A percentile compares a stretch with the other conserved stretches of the same genome.
These are phyloP conservation scores for Colossoma macropomum DNA, from an alignment of 2,113 vertebrate genomes.

Conservation along the genomic window DNA sequence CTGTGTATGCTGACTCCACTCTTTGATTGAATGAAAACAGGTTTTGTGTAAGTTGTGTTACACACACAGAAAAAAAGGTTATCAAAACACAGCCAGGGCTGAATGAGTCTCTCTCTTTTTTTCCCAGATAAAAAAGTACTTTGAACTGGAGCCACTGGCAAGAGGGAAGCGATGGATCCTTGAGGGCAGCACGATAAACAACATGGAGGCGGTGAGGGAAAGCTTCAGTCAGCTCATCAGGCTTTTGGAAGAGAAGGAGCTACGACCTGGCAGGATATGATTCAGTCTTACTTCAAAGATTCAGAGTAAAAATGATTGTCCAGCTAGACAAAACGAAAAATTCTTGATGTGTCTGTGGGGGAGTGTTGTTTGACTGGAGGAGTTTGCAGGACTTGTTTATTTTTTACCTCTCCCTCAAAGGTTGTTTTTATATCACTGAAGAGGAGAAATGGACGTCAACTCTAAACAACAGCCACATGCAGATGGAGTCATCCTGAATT, in stretches of 20 bases:
- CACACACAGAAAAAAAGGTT: too few species aligned
- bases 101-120: slow-evolving; percentile 40
- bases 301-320: slow-evolving; percentile 10
- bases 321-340: slow-evolving; percentile 9
- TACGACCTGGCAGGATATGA: slow-evolving; percentile 90
- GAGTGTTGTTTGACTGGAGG: slow-evolving; percentile 19
- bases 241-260: slow-evolving; percentile 92
- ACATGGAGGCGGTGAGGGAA: slow-evolving; percentile 90
- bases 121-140: slow-evolving; percentile 94
- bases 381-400: not conserved
- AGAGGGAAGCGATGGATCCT: slow-evolving; percentile 96
- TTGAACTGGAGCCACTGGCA: slow-evolving; percentile 96
- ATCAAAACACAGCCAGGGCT: slow-evolving; percentile 26
- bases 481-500: slow-evolving; percentile 4
- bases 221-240: slow-evolving; percentile 91
- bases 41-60: too few species aligned
- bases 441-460: slow-evolving; percentile 21
- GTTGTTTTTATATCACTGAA: slow-evolving; percentile 36
- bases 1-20: too few species aligned
- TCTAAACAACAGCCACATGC: slow-evolving; percentile 23
- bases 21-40: too few species aligned
- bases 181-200: slow-evolving; percentile 88
- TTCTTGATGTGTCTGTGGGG: slow-evolving; percentile 1
- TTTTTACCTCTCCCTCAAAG: slow-evolving; percentile 5
- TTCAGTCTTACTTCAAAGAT: slow-evolving; percentile 43